Base-by-base conservation (phyloP, 2,797 vertebrate genomes). In the Aselliscus stoliczkanus region DNA sequence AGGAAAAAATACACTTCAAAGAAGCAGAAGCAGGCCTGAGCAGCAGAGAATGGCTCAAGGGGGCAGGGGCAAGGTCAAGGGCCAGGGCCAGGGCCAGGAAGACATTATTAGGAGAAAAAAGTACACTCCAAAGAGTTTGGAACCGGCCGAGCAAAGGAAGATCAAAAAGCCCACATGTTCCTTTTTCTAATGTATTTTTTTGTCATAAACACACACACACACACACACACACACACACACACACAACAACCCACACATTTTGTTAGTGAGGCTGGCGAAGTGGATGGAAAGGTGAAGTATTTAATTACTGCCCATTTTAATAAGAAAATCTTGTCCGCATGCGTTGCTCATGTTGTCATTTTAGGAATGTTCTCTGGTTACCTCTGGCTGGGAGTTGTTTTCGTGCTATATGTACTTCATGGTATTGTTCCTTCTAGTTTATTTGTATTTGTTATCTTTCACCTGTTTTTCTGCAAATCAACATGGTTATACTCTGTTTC, bases 381-480 rank as follows among this genome's bases (percentile, higher is more conserved):
- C 2, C 5, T 70, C 25, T 86, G 60, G 25, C 42, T 20, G 70
- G 4, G 23, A 93, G 65, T 76, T 65, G 7, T 65, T 29, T 72
- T 91, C 67, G 27, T 25, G 47, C 83, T 52, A 15, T 9, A 7
- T 42, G 60, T 60, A 6, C 39, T 79, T 69, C 6, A 42, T 75
- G 62, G 56, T 60, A 83, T 87, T 69, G 15, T 91, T 69, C 44
- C 58, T 90, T 94, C 47, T 42, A 8, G 29, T 44, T 91, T 86
- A 67, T 87, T 88, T 85, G 81, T 69, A 90, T 70, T 64, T 87
- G 54, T 27, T 82, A 29, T 3, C 4, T 76, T 70, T 95, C 29
- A 37, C 34, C 44, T 95, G 25, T 20, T 96, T 90, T 90, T 77
- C 50, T 87, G 88, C 56, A 83, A n/a, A 52, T 83, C 14, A 79